These are phyloP conservation scores for Cryptoprocta ferox DNA, from an alignment of 2,797 vertebrate species.

Conservation along the genomic window DNA sequence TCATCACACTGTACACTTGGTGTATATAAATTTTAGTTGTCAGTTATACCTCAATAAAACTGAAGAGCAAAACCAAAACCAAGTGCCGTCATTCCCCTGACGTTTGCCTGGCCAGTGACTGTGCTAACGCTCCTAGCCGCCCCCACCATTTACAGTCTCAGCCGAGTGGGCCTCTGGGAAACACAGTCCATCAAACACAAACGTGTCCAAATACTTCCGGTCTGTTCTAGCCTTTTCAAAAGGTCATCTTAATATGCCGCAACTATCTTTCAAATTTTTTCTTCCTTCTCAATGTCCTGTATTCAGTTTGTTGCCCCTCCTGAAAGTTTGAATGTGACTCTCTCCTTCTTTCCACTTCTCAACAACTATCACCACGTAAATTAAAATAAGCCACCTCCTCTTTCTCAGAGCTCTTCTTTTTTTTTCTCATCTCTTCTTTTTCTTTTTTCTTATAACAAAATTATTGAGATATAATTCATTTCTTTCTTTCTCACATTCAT, in stretches of 20 bases:
- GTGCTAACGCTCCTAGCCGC: accelerated
- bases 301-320: not conserved
- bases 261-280: not conserved
- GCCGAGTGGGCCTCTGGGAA: not conserved
- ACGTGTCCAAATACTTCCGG: not conserved
- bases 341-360: not conserved
- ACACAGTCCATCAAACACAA: not conserved
- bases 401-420: not conserved
- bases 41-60: not conserved
- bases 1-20: not conserved
- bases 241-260: not conserved
- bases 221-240: not conserved
- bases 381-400: not conserved
- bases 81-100: not conserved
- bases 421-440: not conserved
- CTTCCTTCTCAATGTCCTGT: not conserved
- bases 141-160: not conserved
- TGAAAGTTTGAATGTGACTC: not conserved
- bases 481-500: not conserved
- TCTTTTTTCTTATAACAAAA: not conserved
- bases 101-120: not conserved
- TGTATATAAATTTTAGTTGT: not conserved
- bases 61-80: not conserved
- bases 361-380: not conserved
- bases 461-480: not conserved